Percentiles rank a stretch among this genome's conserved stretches.
These are phyloP conservation scores for Synergus gifuensis DNA, from an alignment of 2,888 invertebrate species.

Conservation along the genomic window DNA sequence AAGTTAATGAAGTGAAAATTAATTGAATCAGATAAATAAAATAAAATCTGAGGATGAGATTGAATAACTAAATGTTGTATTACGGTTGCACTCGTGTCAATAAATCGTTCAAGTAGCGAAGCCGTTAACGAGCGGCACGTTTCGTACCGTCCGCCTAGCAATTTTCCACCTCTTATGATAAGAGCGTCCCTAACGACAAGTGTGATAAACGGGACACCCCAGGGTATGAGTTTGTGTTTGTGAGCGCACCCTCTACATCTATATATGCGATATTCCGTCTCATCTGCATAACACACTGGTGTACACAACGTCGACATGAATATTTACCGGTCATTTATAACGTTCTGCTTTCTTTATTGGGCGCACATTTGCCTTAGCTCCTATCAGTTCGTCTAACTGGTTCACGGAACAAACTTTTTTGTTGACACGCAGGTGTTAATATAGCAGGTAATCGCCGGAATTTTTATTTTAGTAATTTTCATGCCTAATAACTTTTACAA, in stretches of 20 bases:
- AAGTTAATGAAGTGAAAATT: slow-evolving; percentile 19
- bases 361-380: slow-evolving; percentile 14
- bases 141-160: slow-evolving; percentile 22
- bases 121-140: slow-evolving; percentile 37
- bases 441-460: background rate
- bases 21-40: slow-evolving; percentile 32
- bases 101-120: slow-evolving; percentile 34
- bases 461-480: slow-evolving; percentile 10
- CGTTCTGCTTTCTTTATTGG: slow-evolving; percentile 52
- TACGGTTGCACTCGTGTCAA: slow-evolving; percentile 29
- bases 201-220: slow-evolving; percentile 42
- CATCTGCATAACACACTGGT: slow-evolving; percentile 67
- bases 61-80: slow-evolving; percentile 35
- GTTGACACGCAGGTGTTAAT: slow-evolving; percentile 38
- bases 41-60: slow-evolving; percentile 26
- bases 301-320: slow-evolving; percentile 68
- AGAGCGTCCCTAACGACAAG: slow-evolving; percentile 40
- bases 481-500: no score
- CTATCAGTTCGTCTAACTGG: slow-evolving; percentile 4
- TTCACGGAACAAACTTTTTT: slow-evolving; percentile 35
- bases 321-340: slow-evolving; percentile 68
- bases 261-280: slow-evolving; percentile 55
- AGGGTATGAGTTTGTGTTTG: slow-evolving; percentile 17
- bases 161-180: slow-evolving; percentile 40
- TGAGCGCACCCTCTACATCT: slow-evolving; percentile 41